Percentiles rank a stretch among this genome's conserved stretches.
Evolutionary conservation across 2,113 vertebrate genomes (phyloP).

Genomic region (Clarias macrocephalus): DNA sequence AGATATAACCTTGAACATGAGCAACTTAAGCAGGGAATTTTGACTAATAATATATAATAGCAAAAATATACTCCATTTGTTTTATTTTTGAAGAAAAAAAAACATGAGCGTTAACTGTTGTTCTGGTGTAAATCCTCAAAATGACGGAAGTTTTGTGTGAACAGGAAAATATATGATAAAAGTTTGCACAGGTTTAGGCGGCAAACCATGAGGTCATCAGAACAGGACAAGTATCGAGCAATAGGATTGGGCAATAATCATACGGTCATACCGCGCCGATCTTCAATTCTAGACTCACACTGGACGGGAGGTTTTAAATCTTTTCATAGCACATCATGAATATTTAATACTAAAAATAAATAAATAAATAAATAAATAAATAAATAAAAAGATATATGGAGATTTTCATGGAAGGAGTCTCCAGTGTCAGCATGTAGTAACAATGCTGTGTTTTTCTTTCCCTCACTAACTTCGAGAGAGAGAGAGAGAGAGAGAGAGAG

Average conservation of each 20-base stretch:
- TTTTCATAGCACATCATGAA: not conserved
- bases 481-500: not conserved
- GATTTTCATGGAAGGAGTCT: not conserved
- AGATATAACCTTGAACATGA: not conserved
- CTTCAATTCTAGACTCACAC: not conserved
- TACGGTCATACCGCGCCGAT: not conserved
- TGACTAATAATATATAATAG: not conserved
- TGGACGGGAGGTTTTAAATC: not conserved
- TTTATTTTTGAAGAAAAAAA: not conserved
- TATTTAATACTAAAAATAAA: no score
- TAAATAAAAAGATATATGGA: no score
- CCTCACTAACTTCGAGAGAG: no score
- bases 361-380: no score
- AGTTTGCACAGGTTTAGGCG: not conserved
- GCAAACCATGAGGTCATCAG: not conserved
- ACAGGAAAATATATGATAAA: not conserved
- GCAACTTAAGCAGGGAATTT: not conserved
- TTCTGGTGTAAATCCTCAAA: not conserved
- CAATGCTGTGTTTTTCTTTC: not conserved
- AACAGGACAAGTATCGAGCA: not conserved
- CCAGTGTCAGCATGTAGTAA: not conserved
- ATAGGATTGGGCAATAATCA: not conserved
- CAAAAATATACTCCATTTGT: not conserved
- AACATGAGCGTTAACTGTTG: not conserved
- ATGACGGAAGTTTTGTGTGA: not conserved